These are phyloP conservation scores for Trichopoda pennipes DNA, from an alignment of 2,888 invertebrate genomes.

Conservation along the genomic window DNA sequence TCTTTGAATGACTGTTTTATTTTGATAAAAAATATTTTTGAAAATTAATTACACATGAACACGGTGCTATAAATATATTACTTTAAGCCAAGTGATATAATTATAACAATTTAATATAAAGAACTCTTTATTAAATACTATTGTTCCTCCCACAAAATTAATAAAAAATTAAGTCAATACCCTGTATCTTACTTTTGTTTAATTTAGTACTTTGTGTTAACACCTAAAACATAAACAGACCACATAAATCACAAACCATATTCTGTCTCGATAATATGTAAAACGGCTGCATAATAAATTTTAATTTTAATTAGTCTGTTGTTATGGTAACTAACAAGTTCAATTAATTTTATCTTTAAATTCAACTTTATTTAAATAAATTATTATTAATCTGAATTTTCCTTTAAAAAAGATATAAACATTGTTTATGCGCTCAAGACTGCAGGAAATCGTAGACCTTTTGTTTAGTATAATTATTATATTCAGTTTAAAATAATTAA, in stretches of 20 bases:
- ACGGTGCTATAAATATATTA: no score
- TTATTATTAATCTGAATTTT: slow-evolving; percentile 13
- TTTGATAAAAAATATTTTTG: no score
- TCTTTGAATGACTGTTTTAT: neutral
- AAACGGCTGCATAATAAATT: slow-evolving; percentile 8
- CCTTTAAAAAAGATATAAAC: slow-evolving; percentile 22
- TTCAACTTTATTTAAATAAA: slow-evolving; percentile 18
- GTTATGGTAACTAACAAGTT: slow-evolving; percentile 31
- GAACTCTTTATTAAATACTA: no score
- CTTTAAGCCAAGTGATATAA: no score
- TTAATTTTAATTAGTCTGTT: slow-evolving; percentile 22
- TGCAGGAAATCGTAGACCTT: neutral
- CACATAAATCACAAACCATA: slow-evolving; percentile 15
- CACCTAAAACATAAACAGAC: neutral
- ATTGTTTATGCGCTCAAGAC: neutral
- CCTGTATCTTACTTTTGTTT: neutral
- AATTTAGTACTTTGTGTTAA: neutral
- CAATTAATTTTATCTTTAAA: slow-evolving; percentile 27
- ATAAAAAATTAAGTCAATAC: no score
- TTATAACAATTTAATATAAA: no score
- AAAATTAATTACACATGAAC: no score
- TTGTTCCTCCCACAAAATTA: no score
- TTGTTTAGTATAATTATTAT: neutral
- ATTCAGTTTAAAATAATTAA: neutral
- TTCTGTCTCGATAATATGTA: slow-evolving; percentile 43